These are phyloP conservation scores for Odontomyia ornata DNA, from an alignment of 2,888 invertebrate species.

Conservation along the genomic window DNA sequence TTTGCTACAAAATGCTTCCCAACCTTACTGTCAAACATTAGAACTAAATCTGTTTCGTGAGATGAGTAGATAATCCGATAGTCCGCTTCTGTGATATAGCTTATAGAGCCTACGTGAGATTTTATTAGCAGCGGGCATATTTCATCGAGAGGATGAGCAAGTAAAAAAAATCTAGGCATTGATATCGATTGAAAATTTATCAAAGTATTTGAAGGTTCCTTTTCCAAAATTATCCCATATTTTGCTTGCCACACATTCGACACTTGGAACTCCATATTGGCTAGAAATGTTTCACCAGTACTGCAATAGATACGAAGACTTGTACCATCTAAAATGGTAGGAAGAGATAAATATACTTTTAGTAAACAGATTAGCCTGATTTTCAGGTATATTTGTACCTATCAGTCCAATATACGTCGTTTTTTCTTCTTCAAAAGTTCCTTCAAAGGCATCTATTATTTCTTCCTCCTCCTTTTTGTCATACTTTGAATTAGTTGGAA, in stretches of 20 bases:
- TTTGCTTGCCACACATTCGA: constrained; percentile 85
- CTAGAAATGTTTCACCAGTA: constrained; percentile 83
- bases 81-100: constrained; percentile 72
- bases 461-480: not conserved
- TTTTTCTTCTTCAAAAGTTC: not conserved
- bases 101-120: constrained; percentile 68
- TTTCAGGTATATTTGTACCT: constrained; percentile 51
- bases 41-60: constrained; percentile 80
- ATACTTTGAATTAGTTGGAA: constrained; percentile 58
- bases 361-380: not conserved
- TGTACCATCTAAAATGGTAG: constrained; percentile 68
- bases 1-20: constrained; percentile 85
- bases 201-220: constrained; percentile 65
- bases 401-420: constrained; percentile 58
- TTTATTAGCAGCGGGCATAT: constrained; percentile 83
- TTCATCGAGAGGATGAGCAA: constrained; percentile 91
- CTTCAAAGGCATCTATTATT: not conserved
- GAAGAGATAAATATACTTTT: not conserved
- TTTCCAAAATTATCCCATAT: constrained; percentile 86
- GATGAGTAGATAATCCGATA: constrained; percentile 77
- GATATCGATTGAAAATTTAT: constrained; percentile 63
- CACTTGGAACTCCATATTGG: constrained; percentile 82
- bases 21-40: constrained; percentile 80
- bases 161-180: constrained; percentile 83
- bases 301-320: constrained; percentile 80